A percentile compares a stretch with the other conserved stretches of the same genome.
Evolutionary conservation across 2,888 invertebrate genomes (phyloP).

Genomic region (Helleia helle): DNA sequence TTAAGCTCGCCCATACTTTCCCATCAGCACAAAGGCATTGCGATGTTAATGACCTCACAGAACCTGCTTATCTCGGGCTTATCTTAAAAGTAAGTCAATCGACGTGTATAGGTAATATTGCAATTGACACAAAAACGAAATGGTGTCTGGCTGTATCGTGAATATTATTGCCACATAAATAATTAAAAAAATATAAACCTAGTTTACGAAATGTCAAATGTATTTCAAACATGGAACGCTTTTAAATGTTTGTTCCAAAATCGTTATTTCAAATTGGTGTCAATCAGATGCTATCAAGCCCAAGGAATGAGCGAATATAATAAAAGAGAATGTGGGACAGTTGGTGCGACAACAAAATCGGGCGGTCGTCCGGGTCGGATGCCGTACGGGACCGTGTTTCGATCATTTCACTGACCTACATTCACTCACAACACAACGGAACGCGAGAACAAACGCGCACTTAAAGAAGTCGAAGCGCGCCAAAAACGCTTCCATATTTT

Average conservation of each 20-base stretch:
- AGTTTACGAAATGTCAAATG: too few species aligned
- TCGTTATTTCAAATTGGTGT: too few species aligned
- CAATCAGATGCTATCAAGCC: too few species aligned
- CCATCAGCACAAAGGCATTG: slow-evolving; percentile 15
- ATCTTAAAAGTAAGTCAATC: slow-evolving; percentile 31
- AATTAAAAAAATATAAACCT: too few species aligned
- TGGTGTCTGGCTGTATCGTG: background rate
- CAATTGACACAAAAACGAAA: background rate
- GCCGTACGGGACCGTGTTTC: slow-evolving; percentile 65
- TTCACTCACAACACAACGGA: slow-evolving; percentile 34
- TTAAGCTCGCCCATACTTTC: slow-evolving; percentile 16
- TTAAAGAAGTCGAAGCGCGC: slow-evolving; percentile 13
- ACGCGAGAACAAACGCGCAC: slow-evolving; percentile 21
- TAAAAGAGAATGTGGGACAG: slow-evolving; percentile 49
- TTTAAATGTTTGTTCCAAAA: too few species aligned
- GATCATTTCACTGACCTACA: slow-evolving; percentile 71
- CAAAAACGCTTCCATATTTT: slow-evolving; percentile 7
- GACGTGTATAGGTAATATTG: slow-evolving; percentile 16
- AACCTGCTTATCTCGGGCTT: slow-evolving; percentile 35
- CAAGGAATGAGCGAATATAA: slow-evolving; percentile 11
- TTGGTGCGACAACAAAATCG: slow-evolving; percentile 50
- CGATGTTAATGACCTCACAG: slow-evolving; percentile 34
- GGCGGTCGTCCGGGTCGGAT: slow-evolving; percentile 53
- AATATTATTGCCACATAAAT: background rate
- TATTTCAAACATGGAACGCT: too few species aligned